Conservation (phyloP, 1,140 invertebrate species). For the Anastrepha obliqua region DNA sequence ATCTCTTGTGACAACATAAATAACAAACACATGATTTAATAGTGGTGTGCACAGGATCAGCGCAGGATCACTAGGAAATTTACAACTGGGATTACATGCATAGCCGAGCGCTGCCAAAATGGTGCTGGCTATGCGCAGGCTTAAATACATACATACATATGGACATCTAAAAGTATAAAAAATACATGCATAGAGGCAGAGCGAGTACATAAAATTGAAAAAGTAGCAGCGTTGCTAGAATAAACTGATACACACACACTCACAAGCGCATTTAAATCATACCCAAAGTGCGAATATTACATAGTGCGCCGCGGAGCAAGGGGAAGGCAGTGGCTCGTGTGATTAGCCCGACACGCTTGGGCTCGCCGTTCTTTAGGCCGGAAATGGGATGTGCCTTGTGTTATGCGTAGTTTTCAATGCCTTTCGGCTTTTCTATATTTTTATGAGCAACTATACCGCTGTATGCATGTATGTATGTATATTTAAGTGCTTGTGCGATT, state of each 20-base stretch:
- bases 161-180: not conserved
- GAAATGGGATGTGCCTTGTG: conserved; percentile 37
- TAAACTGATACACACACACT: conserved; percentile 1
- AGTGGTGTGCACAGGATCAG: conserved; percentile 35
- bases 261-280: not conserved
- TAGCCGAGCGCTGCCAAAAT: not conserved
- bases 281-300: not conserved
- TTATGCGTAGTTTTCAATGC: conserved; percentile 24
- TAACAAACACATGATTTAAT: conserved; percentile 48
- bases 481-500: not conserved
- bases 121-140: not conserved
- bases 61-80: conserved; percentile 44
- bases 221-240: not conserved
- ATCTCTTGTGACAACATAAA: conserved; percentile 52
- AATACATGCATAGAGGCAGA: not conserved
- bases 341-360: conserved; percentile 48
- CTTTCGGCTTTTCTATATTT: not conserved
- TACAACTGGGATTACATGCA: conserved; percentile 45
- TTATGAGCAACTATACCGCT: not conserved
- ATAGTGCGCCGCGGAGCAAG: not conserved
- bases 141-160: not conserved
- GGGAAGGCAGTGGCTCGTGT: conserved; percentile 11
- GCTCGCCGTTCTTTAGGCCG: conserved; percentile 40
- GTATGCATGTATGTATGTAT: not conserved
- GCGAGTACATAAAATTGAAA: not conserved